Conservation (phyloP, 2,113 vertebrate species). For the Tragelaphus strepsiceros region DNA sequence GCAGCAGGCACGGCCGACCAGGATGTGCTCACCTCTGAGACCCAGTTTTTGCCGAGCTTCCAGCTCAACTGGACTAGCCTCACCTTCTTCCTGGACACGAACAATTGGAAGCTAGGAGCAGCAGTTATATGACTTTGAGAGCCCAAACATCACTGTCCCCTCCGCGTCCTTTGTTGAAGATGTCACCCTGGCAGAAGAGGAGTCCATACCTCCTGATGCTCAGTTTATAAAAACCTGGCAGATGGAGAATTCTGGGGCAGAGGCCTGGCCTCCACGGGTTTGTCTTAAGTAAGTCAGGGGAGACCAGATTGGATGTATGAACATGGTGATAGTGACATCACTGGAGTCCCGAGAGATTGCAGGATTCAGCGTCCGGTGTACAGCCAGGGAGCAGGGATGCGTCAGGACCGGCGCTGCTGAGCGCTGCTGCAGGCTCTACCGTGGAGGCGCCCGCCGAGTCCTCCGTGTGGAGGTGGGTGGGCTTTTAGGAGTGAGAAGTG, state of each 20-base stretch:
- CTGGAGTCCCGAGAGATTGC: background rate
- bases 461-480: constrained; percentile 96
- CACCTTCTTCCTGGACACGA: constrained; percentile 98
- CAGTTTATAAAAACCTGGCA: constrained; percentile 98
- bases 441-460: constrained; percentile 94
- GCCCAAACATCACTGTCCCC: constrained; percentile 94
- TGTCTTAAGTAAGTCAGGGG: background rate
- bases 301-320: background rate
- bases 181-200: constrained; percentile 97
- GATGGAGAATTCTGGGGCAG: constrained; percentile 94
- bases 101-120: constrained; percentile 97
- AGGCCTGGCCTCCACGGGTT: background rate
- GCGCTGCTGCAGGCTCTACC: background rate
- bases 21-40: constrained; percentile 94
- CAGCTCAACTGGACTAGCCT: constrained; percentile 94
- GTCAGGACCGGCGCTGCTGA: background rate
- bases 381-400: background rate
- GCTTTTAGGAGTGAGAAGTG: constrained; percentile 96
- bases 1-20: constrained; percentile 89
- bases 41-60: constrained; percentile 92
- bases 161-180: constrained; percentile 99
- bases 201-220: constrained; percentile 95
- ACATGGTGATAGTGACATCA: background rate
- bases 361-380: background rate
- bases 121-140: constrained; percentile 98